Evolutionary conservation across 1,140 invertebrate genomes (phyloP).

Genomic region (Chionoecetes opilio): DNA sequence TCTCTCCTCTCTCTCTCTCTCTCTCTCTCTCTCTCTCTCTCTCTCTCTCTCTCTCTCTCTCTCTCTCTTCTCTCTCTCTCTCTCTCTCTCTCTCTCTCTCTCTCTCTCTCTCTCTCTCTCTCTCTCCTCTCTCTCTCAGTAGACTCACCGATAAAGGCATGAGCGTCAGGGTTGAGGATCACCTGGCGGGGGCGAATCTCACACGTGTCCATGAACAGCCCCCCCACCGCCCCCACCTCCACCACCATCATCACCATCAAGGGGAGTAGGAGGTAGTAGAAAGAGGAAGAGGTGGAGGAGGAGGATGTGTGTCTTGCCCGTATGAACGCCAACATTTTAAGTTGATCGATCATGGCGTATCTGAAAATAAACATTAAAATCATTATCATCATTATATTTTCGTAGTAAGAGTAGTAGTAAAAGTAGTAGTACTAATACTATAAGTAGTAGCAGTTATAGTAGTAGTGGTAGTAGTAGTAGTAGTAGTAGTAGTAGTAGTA

Average conservation of each 20-base stretch:
- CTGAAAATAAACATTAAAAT: not conserved
- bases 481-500: slow-evolving; percentile 4
- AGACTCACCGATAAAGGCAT: slow-evolving; percentile 67
- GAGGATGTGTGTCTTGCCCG: not conserved
- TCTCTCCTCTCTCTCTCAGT: not conserved
- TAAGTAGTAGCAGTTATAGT: not conserved
- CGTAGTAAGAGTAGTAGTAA: not conserved
- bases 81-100: slow-evolving; percentile 18
- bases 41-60: not conserved
- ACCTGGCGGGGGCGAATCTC: slow-evolving; percentile 60
- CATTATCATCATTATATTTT: slow-evolving; percentile 12
- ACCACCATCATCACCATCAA: not conserved
- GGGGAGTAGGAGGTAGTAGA: not conserved
- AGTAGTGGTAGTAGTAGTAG: not conserved
- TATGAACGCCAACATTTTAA: not conserved
- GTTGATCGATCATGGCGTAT: not conserved
- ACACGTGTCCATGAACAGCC: slow-evolving; percentile 53
- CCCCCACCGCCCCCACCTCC: not conserved
- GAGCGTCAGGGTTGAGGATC: slow-evolving; percentile 60
- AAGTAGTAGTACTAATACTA: too few species aligned
- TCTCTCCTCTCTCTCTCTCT: too few species aligned
- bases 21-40: too few species aligned
- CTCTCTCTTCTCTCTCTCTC: slow-evolving; percentile 8
- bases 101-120: slow-evolving; percentile 27
- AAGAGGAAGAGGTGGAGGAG: slow-evolving; percentile 34